phyloP scores from a whole-genome alignment of 2,113 vertebrate genomes.

The Dolichotis patagonum region DNA sequence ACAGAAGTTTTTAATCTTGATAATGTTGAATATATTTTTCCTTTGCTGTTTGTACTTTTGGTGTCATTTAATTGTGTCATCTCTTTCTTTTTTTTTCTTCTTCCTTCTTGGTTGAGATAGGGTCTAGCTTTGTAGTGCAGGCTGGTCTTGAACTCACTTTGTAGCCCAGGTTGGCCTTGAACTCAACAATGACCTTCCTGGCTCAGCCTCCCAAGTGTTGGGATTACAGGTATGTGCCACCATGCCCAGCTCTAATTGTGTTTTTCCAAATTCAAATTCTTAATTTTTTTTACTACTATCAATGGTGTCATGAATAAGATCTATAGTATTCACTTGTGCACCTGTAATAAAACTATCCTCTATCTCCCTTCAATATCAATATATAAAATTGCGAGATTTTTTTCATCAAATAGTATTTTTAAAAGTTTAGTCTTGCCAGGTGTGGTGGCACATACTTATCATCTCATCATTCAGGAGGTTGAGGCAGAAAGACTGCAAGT shows the following conservation, averaged over 20 bases:
- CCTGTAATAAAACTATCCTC: neutral
- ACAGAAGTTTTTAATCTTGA: neutral
- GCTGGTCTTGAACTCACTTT: neutral
- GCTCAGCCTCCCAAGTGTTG: neutral
- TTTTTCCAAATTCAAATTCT: neutral
- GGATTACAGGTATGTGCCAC: neutral
- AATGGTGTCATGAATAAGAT: neutral
- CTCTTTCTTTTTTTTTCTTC: neutral
- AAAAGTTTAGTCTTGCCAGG: neutral
- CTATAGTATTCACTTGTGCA: neutral
- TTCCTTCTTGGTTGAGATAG: neutral
- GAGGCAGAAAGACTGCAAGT: neutral
- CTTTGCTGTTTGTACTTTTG: neutral
- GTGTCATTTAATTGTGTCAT: neutral
- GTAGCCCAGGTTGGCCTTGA: neutral
- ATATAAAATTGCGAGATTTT: constrained; percentile 4
- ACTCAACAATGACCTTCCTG: neutral
- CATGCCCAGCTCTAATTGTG: neutral
- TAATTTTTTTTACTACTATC: neutral
- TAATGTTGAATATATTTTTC: neutral
- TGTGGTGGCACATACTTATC: neutral
- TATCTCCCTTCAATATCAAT: neutral
- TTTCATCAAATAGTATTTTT: neutral
- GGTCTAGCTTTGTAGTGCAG: neutral
- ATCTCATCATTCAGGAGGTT: neutral